phyloP scores from a whole-genome alignment of 2,888 invertebrate genomes.

The Chloroclystis v-ata region DNA sequence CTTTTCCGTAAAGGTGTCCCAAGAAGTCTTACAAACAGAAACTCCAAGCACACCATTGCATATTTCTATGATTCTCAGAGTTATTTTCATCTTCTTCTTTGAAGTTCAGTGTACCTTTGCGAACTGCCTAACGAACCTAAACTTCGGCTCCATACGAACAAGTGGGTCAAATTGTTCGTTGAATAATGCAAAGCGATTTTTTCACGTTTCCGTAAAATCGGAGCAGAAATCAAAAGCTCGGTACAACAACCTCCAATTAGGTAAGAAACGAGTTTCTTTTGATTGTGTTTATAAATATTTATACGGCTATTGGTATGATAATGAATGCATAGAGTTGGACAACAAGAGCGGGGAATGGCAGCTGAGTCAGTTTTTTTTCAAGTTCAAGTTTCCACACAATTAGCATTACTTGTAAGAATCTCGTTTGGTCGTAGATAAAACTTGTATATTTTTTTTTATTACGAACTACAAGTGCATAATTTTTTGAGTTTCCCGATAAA shows the following conservation, averaged over 20 bases:
- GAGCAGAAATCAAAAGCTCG: slow-evolving; percentile 19
- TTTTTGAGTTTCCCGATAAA: too few species aligned
- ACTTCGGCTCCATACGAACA: slow-evolving; percentile 6
- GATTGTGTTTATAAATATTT: slow-evolving; percentile 37
- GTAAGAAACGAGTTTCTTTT: slow-evolving; percentile 31
- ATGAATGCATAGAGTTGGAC: slow-evolving; percentile 41
- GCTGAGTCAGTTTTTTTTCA: slow-evolving; percentile 2
- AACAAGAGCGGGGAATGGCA: not conserved
- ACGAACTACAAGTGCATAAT: too few species aligned
- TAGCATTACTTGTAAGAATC: too few species aligned
- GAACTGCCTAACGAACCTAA: slow-evolving; percentile 6
- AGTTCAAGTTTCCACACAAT: too few species aligned
- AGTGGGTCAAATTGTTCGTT: slow-evolving; percentile 11
- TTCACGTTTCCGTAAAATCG: slow-evolving; percentile 12
- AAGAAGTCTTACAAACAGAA: not conserved
- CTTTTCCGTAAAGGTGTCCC: too few species aligned
- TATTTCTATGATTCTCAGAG: not conserved
- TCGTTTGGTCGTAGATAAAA: too few species aligned
- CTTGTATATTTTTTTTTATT: too few species aligned
- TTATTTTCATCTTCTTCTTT: not conserved
- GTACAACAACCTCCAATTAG: slow-evolving; percentile 26
- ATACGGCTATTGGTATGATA: slow-evolving; percentile 43
- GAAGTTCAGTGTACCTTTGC: slow-evolving; percentile 2
- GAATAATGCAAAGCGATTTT: slow-evolving; percentile 18
- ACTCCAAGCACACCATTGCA: not conserved